Percentiles rank a stretch among this genome's conserved stretches.
Evolutionary conservation across 1,140 invertebrate species (phyloP).

Genomic region (Drosophila tsacasi): DNA sequence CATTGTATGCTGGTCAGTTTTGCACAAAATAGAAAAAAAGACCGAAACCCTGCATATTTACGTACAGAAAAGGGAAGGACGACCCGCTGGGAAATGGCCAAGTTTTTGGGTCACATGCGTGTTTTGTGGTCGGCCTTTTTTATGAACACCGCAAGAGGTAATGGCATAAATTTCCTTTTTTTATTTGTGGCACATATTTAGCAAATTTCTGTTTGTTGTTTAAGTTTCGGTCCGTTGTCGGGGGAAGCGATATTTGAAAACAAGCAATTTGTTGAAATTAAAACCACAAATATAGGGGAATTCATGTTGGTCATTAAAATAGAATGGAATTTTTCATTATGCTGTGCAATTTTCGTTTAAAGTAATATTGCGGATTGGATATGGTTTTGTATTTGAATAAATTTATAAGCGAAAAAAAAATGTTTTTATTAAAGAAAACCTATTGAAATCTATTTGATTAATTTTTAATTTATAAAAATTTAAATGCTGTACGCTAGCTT

Average conservation of each 20-base stretch:
- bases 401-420: background rate
- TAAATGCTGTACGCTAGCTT: background rate
- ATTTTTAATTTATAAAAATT: background rate
- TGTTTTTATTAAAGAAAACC: background rate
- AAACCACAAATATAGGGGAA: slow-evolving; percentile 27
- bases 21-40: slow-evolving; percentile 13
- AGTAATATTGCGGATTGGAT: background rate
- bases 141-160: slow-evolving; percentile 48
- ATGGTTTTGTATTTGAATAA: background rate
- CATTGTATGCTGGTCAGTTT: slow-evolving; percentile 52
- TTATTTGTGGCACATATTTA: slow-evolving; percentile 20
- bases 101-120: slow-evolving; percentile 54
- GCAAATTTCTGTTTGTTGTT: slow-evolving; percentile 23
- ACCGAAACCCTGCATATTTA: slow-evolving; percentile 38
- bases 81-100: slow-evolving; percentile 31
- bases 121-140: slow-evolving; percentile 37
- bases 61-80: slow-evolving; percentile 34
- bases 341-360: background rate
- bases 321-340: background rate
- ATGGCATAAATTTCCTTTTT: slow-evolving; percentile 50
- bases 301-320: slow-evolving; percentile 17
- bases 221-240: background rate
- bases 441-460: background rate
- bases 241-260: slow-evolving; percentile 7
- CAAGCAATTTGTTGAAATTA: slow-evolving; percentile 31